phyloP scores from a whole-genome alignment of 2,888 invertebrate species.

The Microdon myrmicae region DNA sequence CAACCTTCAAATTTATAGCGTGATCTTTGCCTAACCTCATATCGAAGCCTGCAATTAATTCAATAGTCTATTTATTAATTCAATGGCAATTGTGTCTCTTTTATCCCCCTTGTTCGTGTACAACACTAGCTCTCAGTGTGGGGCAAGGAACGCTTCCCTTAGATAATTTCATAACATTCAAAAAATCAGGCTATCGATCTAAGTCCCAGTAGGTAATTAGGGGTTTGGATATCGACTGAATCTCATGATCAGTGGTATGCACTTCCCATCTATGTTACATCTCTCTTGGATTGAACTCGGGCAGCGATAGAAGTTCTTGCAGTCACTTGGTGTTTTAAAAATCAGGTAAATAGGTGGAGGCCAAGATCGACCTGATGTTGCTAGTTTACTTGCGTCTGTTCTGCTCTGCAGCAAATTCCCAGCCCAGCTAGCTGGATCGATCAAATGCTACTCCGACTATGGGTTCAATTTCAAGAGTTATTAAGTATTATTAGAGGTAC shows the following conservation, averaged over 20 bases:
- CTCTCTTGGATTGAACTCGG: conserved; percentile 12
- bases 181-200: conserved; percentile 32
- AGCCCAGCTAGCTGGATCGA: conserved; percentile 34
- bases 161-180: conserved; percentile 16
- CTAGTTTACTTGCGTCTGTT: no score
- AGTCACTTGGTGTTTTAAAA: conserved; percentile 31
- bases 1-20: no score
- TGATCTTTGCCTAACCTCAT: no score
- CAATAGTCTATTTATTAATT: no score
- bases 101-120: no score
- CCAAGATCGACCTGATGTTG: conserved; percentile 51
- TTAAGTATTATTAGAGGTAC: conserved; percentile 53
- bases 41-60: no score
- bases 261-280: conserved; percentile 31
- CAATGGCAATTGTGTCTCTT: no score
- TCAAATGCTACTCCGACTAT: conserved; percentile 43
- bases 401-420: conserved; percentile 30
- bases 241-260: conserved; percentile 28
- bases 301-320: conserved; percentile 34
- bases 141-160: no score
- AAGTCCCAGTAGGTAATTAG: conserved; percentile 43
- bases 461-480: conserved; percentile 51
- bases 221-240: conserved; percentile 42
- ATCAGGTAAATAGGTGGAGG: conserved; percentile 52
- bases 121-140: no score